phyloP scores from a whole-genome alignment of 1,140 invertebrate genomes.

The Trichomalopsis sarcophagae region DNA sequence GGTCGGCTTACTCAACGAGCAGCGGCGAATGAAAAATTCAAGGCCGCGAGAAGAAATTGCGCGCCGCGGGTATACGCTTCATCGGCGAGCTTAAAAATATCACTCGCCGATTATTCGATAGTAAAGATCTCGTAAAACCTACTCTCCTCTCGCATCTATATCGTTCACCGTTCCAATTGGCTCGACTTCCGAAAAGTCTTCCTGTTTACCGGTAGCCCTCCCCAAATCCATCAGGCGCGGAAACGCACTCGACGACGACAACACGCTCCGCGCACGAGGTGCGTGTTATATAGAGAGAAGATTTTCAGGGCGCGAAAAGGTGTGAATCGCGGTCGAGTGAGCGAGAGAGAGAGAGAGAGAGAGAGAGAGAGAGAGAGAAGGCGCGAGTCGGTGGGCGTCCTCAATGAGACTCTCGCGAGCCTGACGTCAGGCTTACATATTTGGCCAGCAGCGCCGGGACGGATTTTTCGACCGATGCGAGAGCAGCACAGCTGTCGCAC shows the following conservation, averaged over 20 bases:
- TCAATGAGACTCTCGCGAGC: constrained; percentile 56
- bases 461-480: constrained; percentile 35
- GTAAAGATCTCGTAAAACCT: not conserved
- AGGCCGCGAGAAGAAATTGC: constrained; percentile 3
- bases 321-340: constrained; percentile 35
- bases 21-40: constrained; percentile 1
- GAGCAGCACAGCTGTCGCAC: not conserved
- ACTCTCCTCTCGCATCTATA: no score
- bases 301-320: constrained; percentile 22
- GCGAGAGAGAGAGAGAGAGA: constrained; percentile 16
- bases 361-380: constrained; percentile 33
- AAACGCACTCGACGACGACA: no score
- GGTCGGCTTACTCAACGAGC: constrained; percentile 35
- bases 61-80: not conserved
- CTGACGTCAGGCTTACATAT: constrained; percentile 74
- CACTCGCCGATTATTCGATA: not conserved
- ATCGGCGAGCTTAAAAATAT: not conserved
- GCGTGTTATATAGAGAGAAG: not conserved
- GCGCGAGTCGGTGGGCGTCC: constrained; percentile 58
- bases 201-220: not conserved
- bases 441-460: constrained; percentile 64
- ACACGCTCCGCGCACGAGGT: no score
- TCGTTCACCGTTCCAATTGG: not conserved
- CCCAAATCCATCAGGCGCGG: no score
- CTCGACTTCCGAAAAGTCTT: not conserved